A percentile compares a stretch with the other conserved stretches of the same genome.
These are phyloP conservation scores for Ormyrus nitidulus DNA, from an alignment of 2,888 invertebrate species.

Conservation along the genomic window DNA sequence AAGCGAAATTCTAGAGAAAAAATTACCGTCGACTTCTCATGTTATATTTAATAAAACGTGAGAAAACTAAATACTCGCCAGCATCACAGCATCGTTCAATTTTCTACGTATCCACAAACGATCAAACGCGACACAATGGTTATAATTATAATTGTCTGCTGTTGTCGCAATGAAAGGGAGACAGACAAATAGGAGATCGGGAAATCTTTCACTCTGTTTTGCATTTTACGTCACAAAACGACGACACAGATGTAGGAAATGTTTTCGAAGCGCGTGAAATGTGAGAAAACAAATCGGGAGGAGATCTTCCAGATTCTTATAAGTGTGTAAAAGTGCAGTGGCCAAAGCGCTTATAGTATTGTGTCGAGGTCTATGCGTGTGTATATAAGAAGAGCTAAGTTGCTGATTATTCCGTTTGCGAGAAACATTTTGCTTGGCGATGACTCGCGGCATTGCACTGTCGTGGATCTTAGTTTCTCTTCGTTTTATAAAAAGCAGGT, in stretches of 20 bases:
- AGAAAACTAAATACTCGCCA: slow-evolving; percentile 9
- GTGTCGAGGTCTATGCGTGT: slow-evolving; percentile 7
- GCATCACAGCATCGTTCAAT: slow-evolving; percentile 45
- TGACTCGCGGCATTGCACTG: not conserved
- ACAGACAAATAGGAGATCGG: slow-evolving; percentile 6
- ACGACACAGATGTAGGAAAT: too few species aligned
- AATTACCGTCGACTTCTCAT: slow-evolving; percentile 29
- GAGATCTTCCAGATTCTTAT: slow-evolving; percentile 4
- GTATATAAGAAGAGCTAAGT: slow-evolving; percentile 1
- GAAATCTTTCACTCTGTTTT: slow-evolving; percentile 32
- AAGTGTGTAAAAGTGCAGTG: slow-evolving; percentile 44
- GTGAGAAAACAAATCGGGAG: not conserved
- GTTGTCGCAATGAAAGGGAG: slow-evolving; percentile 4
- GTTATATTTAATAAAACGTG: slow-evolving; percentile 6
- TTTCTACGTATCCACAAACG: slow-evolving; percentile 43
- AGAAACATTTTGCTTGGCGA: not conserved
- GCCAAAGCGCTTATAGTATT: slow-evolving; percentile 49
- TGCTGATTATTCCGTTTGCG: too few species aligned
- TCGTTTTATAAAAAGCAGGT: too few species aligned
- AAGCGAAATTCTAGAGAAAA: slow-evolving; percentile 7
- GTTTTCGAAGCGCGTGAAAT: not conserved
- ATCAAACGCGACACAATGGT: slow-evolving; percentile 17
- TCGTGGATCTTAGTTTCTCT: too few species aligned
- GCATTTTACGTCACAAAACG: not conserved
- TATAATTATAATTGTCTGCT: slow-evolving; percentile 9